Base-by-base conservation (phyloP, 2,888 invertebrate species). In the Agonopterix heracliana region DNA sequence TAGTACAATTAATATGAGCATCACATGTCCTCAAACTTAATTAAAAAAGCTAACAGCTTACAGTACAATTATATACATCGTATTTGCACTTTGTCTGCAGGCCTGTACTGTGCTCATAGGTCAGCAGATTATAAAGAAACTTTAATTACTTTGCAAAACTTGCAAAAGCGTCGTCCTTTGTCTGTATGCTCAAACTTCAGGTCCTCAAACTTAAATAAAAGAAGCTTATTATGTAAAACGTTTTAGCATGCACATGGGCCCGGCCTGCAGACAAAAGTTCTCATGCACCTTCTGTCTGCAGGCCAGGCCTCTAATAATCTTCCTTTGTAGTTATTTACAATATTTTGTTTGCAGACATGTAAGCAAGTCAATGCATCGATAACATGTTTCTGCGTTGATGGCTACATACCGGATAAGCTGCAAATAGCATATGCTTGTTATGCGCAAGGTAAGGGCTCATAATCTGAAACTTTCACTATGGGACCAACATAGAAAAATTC, bases 11-110 rank as follows among this genome's bases (percentile, higher is more conserved):
- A n/a, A n/a, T n/a, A n/a, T n/a, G n/a, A n/a, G n/a, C n/a, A n/a
- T n/a, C n/a, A n/a, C n/a, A n/a, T n/a, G n/a, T n/a, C n/a, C n/a
- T n/a, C n/a, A n/a, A n/a, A n/a, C n/a, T n/a, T n/a, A n/a, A n/a
- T n/a, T n/a, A n/a, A n/a, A n/a, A 50, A 0, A 44, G 49, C 0
- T 35, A 85, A 13, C n/a, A n/a, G n/a, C n/a, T n/a, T 2, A 4
- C 13, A 13, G 9, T 45, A 35, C 14, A 45, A 35, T 9, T 35
- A 4, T 9, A 35, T 7, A 3, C 11, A 11, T 2, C 34, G 35
- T 4, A 9, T 4, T 35, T 35, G 35, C 9, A 9, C 4, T 35
- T 4, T 35, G 35, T 35, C 4, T 4, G 4, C 7, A 35, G 35
- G 35, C 35, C 7, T 8, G 35, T 8, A 4, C 35, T 35, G 35